Base-by-base conservation (phyloP, 2,797 vertebrate genomes). In the Lepidocolaptes lacrymiger region DNA sequence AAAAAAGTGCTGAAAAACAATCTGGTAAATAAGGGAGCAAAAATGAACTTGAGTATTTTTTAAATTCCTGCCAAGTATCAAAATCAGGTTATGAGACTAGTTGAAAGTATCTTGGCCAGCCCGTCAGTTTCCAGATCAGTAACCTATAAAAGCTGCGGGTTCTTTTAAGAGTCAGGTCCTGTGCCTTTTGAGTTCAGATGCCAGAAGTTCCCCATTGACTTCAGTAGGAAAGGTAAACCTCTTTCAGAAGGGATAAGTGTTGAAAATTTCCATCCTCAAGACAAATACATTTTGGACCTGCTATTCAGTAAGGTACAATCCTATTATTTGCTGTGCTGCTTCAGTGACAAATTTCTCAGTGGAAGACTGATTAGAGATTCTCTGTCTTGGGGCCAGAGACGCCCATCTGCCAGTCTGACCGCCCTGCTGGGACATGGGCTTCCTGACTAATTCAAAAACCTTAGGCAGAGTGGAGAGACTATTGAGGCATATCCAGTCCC, bases 351-450 rank as follows among this genome's bases (percentile, higher is more conserved):
- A 78, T 54, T 96, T 86, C 62, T 78, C 43, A 49, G 71, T 69
- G 36, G 55, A 75, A 86, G 62, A n/a, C 41, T 71, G 81, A 93
- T 78, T 75, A 91, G 62, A 93, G 66, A 66, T 28, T 83, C 10
- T 88, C 44, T 90, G 82, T 94, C 88, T 69, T 55, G 51, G 48
- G 89, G 88, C 95, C 95, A 96, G 91, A 91, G 88, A 88, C 14
- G 17, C 52, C 93, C 88, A 86, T 96, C 94, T 97, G 95, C 89
- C 90, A 9, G 82, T 95, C 93, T 94, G 96, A 95, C 89, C 15
- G 17, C 73, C 90, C 91, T 95, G 91, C 96, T 94, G 92, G 85
- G 89, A 69, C 82, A 44, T 51, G 66, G 69, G 43, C 88, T 95
- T 88, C 91, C 91, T 48, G 54, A 78, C 73, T 94, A 78, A 95